These are phyloP conservation scores for Drosophila diplacantha DNA, from an alignment of 2,888 invertebrate genomes.

Conservation along the genomic window DNA sequence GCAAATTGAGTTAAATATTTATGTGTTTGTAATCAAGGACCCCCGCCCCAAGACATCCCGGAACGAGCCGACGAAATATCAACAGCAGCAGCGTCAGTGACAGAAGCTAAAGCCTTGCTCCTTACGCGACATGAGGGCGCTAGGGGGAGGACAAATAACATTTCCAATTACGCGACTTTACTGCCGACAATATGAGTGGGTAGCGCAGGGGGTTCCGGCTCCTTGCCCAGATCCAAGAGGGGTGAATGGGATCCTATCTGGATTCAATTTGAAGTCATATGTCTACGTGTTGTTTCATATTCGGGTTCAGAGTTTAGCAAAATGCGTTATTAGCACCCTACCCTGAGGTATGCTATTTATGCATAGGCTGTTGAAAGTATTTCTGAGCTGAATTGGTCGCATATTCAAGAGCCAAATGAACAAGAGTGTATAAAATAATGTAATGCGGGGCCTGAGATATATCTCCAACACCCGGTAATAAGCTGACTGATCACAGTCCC, in stretches of 20 bases:
- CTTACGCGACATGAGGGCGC: conserved; percentile 3
- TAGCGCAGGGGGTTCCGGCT: not conserved
- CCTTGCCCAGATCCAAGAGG: not conserved
- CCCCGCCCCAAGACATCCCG: not conserved
- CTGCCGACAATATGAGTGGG: conserved; percentile 30
- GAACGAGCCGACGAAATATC: conserved; percentile 16
- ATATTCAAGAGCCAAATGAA: not conserved
- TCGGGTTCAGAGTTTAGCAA: too few relatives aligned
- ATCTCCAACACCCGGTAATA: not conserved
- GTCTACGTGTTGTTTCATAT: not conserved
- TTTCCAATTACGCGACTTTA: conserved; percentile 39
- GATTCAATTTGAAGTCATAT: conserved; percentile 2
- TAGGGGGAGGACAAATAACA: conserved; percentile 14
- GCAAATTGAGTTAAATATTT: conserved; percentile 58
- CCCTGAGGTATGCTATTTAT: not conserved
- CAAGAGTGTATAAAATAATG: not conserved
- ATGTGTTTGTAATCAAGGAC: conserved; percentile 48
- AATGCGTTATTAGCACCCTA: not conserved
- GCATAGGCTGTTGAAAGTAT: not conserved
- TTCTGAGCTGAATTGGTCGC: not conserved
- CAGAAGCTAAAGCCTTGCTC: conserved; percentile 11
- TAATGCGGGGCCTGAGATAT: not conserved
- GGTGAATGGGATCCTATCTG: conserved; percentile 2
- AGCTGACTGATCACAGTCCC: not conserved
- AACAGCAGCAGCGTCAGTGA: conserved; percentile 18